Conservation (phyloP, 2,113 vertebrate species). For the Gracilinanus agilis region DNA sequence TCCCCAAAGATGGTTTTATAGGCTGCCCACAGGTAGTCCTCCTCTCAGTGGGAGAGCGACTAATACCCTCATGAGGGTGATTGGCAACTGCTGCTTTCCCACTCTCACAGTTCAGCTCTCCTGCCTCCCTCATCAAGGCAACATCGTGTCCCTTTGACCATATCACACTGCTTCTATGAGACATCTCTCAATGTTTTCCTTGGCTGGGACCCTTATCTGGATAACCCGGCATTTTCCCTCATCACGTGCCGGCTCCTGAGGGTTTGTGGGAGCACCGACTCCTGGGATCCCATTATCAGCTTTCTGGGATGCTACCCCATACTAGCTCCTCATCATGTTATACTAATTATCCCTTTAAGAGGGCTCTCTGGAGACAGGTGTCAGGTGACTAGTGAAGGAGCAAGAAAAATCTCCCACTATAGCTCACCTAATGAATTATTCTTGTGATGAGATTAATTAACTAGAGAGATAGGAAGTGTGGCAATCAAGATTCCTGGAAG, state of each 20-base stretch:
- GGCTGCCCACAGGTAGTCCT: background rate
- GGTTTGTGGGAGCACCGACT: background rate
- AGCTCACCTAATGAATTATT: background rate
- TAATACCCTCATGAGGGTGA: background rate
- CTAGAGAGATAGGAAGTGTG: background rate
- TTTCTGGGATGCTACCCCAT: background rate
- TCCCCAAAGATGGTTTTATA: background rate
- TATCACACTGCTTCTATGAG: background rate
- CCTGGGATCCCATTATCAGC: background rate
- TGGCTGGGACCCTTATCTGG: background rate
- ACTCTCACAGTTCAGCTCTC: background rate
- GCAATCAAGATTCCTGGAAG: background rate
- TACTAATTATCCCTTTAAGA: background rate
- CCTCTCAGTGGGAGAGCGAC: background rate
- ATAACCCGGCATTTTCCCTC: background rate
- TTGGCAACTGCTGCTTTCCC: background rate
- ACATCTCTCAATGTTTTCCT: background rate
- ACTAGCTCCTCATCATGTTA: background rate
- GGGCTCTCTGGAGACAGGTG: slow-evolving; percentile 29
- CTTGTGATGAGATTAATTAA: slow-evolving; percentile 18
- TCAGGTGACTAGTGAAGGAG: slow-evolving; percentile 35
- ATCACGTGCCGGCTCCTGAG: background rate
- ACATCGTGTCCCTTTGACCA: background rate
- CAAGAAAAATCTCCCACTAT: background rate
- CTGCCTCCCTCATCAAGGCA: background rate